Percentiles rank a stretch among this genome's conserved stretches.
Conservation (phyloP, 2,113 vertebrate genomes). For the Phyllopteryx taeniolatus region DNA sequence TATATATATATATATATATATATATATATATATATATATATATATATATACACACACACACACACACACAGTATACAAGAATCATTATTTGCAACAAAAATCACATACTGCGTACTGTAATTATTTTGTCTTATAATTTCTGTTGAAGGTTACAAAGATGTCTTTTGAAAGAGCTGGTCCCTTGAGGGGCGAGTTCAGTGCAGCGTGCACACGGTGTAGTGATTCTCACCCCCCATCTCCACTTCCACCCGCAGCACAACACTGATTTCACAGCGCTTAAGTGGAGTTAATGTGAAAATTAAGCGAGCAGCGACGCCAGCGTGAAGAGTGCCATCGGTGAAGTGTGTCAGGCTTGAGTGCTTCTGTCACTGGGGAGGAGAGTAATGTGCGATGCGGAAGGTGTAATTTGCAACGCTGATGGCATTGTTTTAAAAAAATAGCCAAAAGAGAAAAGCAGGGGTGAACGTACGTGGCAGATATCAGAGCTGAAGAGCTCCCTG, state of each 20-base stretch:
- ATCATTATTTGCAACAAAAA: neutral
- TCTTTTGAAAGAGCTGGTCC: constrained; percentile 24
- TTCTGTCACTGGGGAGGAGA: constrained; percentile 53
- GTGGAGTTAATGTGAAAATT: constrained; percentile 70
- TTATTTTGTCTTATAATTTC: constrained; percentile 10
- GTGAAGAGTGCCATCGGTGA: constrained; percentile 53
- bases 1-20: too few species aligned
- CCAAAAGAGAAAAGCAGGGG: constrained; percentile 56
- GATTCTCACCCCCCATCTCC: constrained; percentile 27
- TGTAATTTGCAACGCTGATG: constrained; percentile 55
- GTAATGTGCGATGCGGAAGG: constrained; percentile 59
- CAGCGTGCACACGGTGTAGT: constrained; percentile 24
- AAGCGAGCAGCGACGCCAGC: constrained; percentile 52
- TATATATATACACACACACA: too few species aligned
- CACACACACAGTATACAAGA: neutral
- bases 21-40: too few species aligned
- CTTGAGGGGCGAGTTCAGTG: constrained; percentile 37
- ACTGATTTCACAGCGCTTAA: constrained; percentile 60
- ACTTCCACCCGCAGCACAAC: constrained; percentile 23
- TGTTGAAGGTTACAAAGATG: constrained; percentile 5
- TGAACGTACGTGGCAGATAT: constrained; percentile 73
- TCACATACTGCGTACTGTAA: constrained; percentile 3
- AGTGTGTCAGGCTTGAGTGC: constrained; percentile 63
- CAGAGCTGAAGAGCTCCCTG: constrained; percentile 76
- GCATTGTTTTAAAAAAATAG: constrained; percentile 61